Evolutionary conservation across 2,888 invertebrate genomes (phyloP), one percentile per base, ranked within the genome.

Genomic region (Cerastis rubricosa): DNA sequence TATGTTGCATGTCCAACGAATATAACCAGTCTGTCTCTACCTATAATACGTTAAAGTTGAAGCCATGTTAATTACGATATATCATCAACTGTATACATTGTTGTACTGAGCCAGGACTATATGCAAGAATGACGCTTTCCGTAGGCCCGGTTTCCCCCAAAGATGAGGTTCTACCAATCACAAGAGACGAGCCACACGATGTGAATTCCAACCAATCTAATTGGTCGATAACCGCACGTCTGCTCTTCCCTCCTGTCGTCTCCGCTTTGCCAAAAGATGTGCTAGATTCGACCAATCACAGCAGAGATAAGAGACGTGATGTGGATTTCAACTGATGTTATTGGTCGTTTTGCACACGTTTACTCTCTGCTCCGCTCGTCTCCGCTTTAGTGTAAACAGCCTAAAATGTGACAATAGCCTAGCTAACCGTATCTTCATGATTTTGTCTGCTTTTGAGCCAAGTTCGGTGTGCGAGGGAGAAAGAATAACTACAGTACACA

Each of bases 41-140:
- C 54, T 76, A 40, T 17, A 78, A 63, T 67, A 43, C 9, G 61
- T 79, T 77, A 29, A 76, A 75, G n/a, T 72, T 65, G 29, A 74
- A 66, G 76, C 75, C 71, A 83, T 81, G 68, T 78, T 82, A 66
- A 74, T 43, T 45, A 75, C 49, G 17, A 40, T 57, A 19, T 80
- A 54, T n/a, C 25, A 29, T 17, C 68, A 51, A 59, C 14, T 73
- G 47, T 63, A 63, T 25, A 63, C n/a, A 67, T 63, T 67, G 54
- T 63, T 69, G 40, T 68, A 57, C 29, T 40, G 49, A 65, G 57
- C 35, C 22, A 57, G 11, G 47, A 79, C n/a, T 54, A 19, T 57
- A 49, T 35, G 57, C 57, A 45, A 35, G 12, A 78, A 78, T 51
- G 3, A 40, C 54, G 51, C 54, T 59, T 5, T 40, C 35, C 7